phyloP scores from a whole-genome alignment of 2,113 vertebrate genomes.

The Silurus meridionalis region DNA sequence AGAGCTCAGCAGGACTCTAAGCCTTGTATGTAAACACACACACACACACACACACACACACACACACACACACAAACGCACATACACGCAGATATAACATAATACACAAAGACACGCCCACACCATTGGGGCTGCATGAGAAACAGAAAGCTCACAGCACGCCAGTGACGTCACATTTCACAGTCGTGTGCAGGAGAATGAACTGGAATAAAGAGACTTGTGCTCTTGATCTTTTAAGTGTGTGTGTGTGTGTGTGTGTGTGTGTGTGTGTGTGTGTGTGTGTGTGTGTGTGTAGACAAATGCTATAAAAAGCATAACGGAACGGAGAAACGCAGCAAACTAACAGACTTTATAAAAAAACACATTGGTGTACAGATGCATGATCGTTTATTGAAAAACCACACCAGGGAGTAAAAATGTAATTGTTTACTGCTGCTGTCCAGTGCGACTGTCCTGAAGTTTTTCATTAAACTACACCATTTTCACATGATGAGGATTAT shows the following conservation, averaged over 20 bases:
- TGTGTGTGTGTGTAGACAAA: background rate
- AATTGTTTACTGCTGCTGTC: too few relatives aligned
- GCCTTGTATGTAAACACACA: constrained; percentile 19
- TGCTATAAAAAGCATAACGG: background rate
- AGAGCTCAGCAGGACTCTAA: constrained; percentile 63
- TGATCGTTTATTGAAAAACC: too few relatives aligned
- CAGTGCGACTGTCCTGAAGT: too few relatives aligned
- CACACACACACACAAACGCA: constrained; percentile 1
- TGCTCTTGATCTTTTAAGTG: background rate
- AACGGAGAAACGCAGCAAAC: background rate
- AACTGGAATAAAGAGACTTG: background rate
- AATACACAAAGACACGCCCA: constrained; percentile 2
- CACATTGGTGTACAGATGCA: too few relatives aligned
- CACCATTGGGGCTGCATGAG: background rate
- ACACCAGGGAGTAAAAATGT: too few relatives aligned
- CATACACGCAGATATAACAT: background rate
- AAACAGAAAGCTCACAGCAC: background rate
- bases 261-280: background rate
- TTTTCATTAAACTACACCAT: too few relatives aligned
- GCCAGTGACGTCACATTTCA: background rate
- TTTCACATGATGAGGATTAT: too few relatives aligned
- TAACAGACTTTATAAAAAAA: too few relatives aligned
- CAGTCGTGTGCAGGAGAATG: background rate
- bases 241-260: background rate
- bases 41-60: constrained; percentile 24